These are phyloP conservation scores for Eretmochelys imbricata DNA, from an alignment of 2,113 vertebrate genomes.

Conservation along the genomic window DNA sequence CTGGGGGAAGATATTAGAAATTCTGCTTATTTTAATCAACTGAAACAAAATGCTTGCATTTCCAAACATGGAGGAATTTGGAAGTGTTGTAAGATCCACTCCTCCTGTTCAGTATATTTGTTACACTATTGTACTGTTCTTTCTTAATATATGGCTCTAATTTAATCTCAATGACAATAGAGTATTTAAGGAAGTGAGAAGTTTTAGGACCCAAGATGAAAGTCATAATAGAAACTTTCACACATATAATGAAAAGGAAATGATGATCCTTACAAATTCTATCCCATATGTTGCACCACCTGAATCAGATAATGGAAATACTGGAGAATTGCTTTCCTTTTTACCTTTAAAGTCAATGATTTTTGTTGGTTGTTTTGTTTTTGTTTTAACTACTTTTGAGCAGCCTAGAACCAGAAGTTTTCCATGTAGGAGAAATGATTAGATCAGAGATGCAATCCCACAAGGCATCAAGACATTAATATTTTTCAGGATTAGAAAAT, in stretches of 20 bases:
- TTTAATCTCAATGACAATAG: neutral
- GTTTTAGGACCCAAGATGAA: neutral
- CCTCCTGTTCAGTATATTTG: neutral
- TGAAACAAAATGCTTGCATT: constrained; percentile 46
- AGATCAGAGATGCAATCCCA: neutral
- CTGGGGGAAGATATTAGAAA: constrained; percentile 23
- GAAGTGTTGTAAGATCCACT: constrained; percentile 24
- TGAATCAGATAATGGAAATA: constrained; percentile 46
- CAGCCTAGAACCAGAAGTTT: neutral
- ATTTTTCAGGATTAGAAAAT: constrained; percentile 31
- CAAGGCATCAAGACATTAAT: constrained; percentile 33
- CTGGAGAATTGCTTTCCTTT: neutral
- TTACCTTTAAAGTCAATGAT: constrained; percentile 4
- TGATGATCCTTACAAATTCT: neutral
- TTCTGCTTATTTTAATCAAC: constrained; percentile 60
- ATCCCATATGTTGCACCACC: constrained; percentile 4
- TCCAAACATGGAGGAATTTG: constrained; percentile 41
- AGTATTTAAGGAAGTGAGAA: constrained; percentile 1
- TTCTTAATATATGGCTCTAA: constrained; percentile 7
- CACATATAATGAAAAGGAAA: constrained; percentile 19
- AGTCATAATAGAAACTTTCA: neutral
- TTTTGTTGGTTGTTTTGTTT: neutral
- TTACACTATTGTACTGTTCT: neutral
- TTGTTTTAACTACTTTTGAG: constrained; percentile 35
- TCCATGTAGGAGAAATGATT: neutral